phyloP scores from a whole-genome alignment of 2,797 vertebrate species.

The Florisuga fusca region DNA sequence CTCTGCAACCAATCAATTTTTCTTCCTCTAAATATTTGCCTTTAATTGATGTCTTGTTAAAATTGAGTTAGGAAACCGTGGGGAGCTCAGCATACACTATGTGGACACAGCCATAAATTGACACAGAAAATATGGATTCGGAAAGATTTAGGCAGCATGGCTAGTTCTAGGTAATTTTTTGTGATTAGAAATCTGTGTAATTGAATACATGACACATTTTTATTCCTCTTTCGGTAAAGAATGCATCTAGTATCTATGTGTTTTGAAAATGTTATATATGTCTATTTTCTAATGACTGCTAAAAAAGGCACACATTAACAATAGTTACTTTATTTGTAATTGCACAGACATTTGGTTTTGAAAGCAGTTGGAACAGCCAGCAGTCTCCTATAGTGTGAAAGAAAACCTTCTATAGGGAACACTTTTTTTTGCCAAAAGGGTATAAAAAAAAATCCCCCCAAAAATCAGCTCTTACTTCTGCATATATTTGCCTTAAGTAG shows the following conservation, averaged over 20 bases:
- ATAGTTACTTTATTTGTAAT: not conserved
- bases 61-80: conserved; percentile 56
- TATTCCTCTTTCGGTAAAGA: not conserved
- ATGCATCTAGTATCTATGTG: not conserved
- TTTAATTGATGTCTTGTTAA: conserved; percentile 78
- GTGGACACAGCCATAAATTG: not conserved
- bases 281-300: not conserved
- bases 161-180: not conserved
- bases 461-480: not conserved
- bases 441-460: no score
- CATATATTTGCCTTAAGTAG: not conserved
- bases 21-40: conserved; percentile 68
- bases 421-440: not conserved
- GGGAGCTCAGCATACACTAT: conserved; percentile 37
- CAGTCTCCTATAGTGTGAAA: not conserved
- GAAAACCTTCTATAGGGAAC: not conserved
- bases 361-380: not conserved
- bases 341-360: not conserved
- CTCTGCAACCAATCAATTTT: conserved; percentile 77
- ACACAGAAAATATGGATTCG: conserved; percentile 43
- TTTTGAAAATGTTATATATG: not conserved
- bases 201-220: conserved; percentile 20
- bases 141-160: conserved; percentile 42
- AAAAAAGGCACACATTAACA: not conserved
- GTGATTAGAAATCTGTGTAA: not conserved